These are phyloP conservation scores for Sorex araneus DNA, from an alignment of 2,113 vertebrate species.

Conservation along the genomic window DNA sequence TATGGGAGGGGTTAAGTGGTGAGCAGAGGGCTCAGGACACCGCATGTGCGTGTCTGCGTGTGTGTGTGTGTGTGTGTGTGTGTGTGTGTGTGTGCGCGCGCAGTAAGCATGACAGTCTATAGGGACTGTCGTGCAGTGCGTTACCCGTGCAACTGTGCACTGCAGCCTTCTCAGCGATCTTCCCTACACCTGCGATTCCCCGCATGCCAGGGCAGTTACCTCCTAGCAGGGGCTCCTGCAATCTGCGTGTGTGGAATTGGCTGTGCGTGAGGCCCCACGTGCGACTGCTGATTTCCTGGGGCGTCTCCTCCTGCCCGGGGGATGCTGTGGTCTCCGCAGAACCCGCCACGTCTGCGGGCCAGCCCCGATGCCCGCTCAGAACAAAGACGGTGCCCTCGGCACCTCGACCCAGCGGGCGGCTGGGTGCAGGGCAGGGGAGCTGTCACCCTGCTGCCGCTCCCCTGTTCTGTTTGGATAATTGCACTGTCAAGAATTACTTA, in stretches of 20 bases:
- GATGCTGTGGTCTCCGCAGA: not conserved
- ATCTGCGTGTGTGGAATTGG: too few species aligned
- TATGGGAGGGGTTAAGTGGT: not conserved
- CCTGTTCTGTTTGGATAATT: constrained; percentile 90
- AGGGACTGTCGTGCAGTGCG: too few species aligned
- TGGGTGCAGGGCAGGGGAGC: constrained; percentile 84
- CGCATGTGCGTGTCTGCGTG: too few species aligned
- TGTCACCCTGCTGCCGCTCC: constrained; percentile 84
- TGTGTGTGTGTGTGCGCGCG: too few species aligned
- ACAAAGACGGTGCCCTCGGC: constrained; percentile 37
- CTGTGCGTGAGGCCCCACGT: too few species aligned
- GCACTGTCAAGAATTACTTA: constrained; percentile 92
- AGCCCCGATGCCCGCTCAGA: not conserved
- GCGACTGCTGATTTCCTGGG: not conserved
- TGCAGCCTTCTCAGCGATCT: too few species aligned
- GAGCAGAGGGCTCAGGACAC: too few species aligned
- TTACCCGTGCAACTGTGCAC: too few species aligned
- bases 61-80: too few species aligned
- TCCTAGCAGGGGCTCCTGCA: not conserved
- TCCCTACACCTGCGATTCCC: not conserved
- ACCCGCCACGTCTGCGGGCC: not conserved
- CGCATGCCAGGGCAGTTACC: too few species aligned
- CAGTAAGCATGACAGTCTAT: too few species aligned
- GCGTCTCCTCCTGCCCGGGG: not conserved
- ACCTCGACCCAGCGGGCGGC: constrained; percentile 72